phyloP scores from a whole-genome alignment of 2,888 invertebrate species.

The Rhamphomyia laevipes region DNA sequence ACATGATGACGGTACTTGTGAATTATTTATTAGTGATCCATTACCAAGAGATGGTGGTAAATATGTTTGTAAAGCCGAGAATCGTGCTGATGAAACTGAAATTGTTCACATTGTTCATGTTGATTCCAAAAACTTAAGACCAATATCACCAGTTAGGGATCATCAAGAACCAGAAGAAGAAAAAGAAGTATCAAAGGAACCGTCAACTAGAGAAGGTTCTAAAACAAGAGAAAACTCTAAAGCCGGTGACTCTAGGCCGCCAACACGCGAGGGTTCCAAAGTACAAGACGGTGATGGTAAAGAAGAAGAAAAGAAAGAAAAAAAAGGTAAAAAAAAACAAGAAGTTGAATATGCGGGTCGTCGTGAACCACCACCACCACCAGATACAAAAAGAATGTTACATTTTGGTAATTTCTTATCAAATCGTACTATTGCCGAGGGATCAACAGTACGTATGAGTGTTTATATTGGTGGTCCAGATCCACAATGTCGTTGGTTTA shows the following conservation, averaged over 20 bases:
- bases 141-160: conserved; percentile 25
- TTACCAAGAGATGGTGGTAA: conserved; percentile 45
- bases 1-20: conserved; percentile 62
- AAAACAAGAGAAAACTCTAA: neutral
- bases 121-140: conserved; percentile 40
- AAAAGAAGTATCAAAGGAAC: conserved; percentile 6
- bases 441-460: conserved; percentile 63
- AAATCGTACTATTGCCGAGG: conserved; percentile 62
- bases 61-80: conserved; percentile 50
- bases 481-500: conserved; percentile 56
- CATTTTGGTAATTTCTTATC: conserved; percentile 62
- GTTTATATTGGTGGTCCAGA: conserved; percentile 67
- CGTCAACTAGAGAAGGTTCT: neutral
- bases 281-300: conserved; percentile 12
- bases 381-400: conserved; percentile 39
- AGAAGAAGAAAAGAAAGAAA: conserved; percentile 23
- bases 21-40: conserved; percentile 54
- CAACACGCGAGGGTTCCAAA: conserved; percentile 20
- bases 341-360: conserved; percentile 24
- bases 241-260: conserved; percentile 15
- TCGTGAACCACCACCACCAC: conserved; percentile 32
- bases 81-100: conserved; percentile 60
- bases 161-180: conserved; percentile 20
- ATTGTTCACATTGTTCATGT: conserved; percentile 60
- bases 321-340: conserved; percentile 25